These are phyloP conservation scores for Pipa parva DNA, from an alignment of 2,113 vertebrate genomes.

Conservation along the genomic window DNA sequence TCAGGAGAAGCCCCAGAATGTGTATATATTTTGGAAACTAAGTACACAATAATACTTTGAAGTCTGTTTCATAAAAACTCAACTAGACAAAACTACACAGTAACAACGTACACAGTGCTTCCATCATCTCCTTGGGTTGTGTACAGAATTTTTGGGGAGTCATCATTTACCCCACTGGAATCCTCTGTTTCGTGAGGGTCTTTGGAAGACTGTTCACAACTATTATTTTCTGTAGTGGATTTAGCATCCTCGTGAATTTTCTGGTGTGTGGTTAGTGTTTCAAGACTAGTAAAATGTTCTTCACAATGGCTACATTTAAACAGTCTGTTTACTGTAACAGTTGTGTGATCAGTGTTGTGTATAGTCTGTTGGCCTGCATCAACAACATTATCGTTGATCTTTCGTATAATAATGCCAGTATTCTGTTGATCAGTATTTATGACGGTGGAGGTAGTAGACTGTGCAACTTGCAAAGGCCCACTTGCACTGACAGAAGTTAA, in stretches of 20 bases:
- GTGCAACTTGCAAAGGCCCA: conserved; percentile 1
- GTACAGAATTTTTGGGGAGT: conserved; percentile 25
- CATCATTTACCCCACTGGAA: not conserved
- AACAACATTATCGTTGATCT: not conserved
- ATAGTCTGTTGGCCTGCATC: not conserved
- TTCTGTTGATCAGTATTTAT: conserved; percentile 1
- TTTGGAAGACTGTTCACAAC: not conserved
- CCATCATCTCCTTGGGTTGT: conserved; percentile 34
- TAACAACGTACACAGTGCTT: conserved; percentile 32
- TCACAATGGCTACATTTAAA: conserved; percentile 27
- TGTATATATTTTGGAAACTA: too few species aligned
- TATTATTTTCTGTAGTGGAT: not conserved
- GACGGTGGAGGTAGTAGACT: not conserved
- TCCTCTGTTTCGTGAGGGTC: not conserved
- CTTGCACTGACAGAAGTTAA: not conserved
- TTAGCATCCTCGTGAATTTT: not conserved
- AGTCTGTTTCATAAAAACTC: not conserved
- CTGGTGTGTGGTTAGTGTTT: conserved; percentile 19
- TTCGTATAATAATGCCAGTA: not conserved
- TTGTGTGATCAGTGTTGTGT: not conserved
- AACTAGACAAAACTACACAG: not conserved
- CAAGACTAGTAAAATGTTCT: conserved; percentile 14
- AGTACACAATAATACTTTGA: conserved; percentile 8
- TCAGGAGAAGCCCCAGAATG: too few species aligned
- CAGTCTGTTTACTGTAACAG: not conserved